Base-by-base conservation (phyloP, 2,888 invertebrate genomes). In the Adelognathus sp. region DNA sequence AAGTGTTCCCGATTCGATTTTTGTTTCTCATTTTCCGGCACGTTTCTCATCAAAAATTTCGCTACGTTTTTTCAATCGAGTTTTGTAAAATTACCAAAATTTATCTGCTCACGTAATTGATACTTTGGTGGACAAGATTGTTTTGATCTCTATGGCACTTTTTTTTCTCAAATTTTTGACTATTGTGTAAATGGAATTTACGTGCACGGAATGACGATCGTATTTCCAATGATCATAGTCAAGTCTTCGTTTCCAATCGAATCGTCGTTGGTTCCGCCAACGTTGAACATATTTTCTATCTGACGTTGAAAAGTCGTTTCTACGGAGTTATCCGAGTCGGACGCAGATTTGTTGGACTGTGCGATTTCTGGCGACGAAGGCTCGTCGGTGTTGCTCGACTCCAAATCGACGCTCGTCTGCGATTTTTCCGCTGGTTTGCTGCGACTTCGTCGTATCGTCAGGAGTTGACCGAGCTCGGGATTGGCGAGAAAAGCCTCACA, bases 401-500 rank as follows among this genome's bases (percentile, higher is more conserved):
- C 44, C 54, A 52, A 24, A 56, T 72, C 46, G n/a, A 9, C 33
- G 29, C 7, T 54, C 2, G 11, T 41, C 3, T 5, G 50, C 11
- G 11, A 14, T 0, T 7, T 11, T 5, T 67, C 33, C 18, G 29
- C 18, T 1, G 24, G 18, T n/a, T 75, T 67, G 31, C 66, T 70
- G 33, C 52, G 24, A 9, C 46, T 18, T 54, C 39, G 41, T 46
- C 80, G 79, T 14, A 41, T 27, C n/a, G 18, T 39, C n/a, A 87
- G 70, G 0, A 84, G 64, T 21, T 76, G 69, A 44, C 83, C 82
- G 3, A 88, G 70, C n/a, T 85, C 82, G 3, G 88, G 88, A 80
- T 88, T 86, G 0, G 84, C 83, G 18, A 84, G 76, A 66, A 89
- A 88, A 3, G 63, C 11, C 21, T 85, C 83, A 64, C 89, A 89